These are phyloP conservation scores for Gopherus evgoodei DNA, from an alignment of 2,113 vertebrate species.

Conservation along the genomic window DNA sequence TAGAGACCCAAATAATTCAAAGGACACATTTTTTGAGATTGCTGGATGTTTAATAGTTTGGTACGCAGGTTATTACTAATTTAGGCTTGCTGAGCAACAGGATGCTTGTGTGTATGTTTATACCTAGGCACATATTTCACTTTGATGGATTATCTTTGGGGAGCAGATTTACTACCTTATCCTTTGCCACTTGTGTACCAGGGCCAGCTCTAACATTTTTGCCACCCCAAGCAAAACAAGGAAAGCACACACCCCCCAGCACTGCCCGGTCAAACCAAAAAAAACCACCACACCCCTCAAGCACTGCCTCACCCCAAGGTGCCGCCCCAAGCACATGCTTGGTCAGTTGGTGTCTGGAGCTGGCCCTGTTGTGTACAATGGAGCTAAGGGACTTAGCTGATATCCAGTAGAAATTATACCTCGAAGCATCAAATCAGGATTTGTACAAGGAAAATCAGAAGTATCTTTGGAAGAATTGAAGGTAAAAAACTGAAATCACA, in stretches of 20 bases:
- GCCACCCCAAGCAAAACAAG: too few species aligned
- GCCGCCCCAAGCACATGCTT: too few species aligned
- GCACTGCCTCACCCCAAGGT: too few species aligned
- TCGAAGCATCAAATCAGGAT: too few species aligned
- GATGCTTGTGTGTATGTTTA: neutral
- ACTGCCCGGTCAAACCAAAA: too few species aligned
- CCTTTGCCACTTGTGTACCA: neutral
- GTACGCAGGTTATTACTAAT: neutral
- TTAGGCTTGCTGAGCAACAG: neutral
- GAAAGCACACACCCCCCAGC: too few species aligned
- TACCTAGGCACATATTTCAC: neutral
- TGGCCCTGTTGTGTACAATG: neutral
- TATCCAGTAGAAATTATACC: too few species aligned
- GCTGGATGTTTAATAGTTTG: neutral
- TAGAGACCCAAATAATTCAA: neutral
- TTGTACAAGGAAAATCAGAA: neutral
- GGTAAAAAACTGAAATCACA: neutral
- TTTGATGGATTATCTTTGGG: neutral
- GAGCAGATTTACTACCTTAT: neutral
- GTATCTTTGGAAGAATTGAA: neutral
- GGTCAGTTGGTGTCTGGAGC: too few species aligned
- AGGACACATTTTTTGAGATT: neutral
- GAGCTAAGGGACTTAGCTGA: neutral
- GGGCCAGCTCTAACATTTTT: too few species aligned
- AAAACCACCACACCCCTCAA: too few species aligned